A percentile compares a stretch with the other conserved stretches of the same genome.
Evolutionary conservation across 2,113 vertebrate genomes (phyloP).

Genomic region (Ifrita kowaldi): DNA sequence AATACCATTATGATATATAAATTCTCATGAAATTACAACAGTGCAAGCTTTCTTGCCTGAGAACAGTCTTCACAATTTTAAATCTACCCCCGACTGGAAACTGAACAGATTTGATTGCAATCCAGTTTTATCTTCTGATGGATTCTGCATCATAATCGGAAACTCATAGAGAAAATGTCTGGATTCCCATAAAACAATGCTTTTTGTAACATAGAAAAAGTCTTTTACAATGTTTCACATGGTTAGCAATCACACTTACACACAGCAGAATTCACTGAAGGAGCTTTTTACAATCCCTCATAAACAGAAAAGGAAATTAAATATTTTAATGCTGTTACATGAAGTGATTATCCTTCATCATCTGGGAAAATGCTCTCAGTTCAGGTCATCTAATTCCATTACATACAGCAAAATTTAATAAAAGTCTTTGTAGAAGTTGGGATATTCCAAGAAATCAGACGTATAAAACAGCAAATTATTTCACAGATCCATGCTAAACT

Average conservation of each 20-base stretch:
- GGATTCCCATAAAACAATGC: neutral
- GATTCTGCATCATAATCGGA: neutral
- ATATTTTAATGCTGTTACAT: neutral
- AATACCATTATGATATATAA: neutral
- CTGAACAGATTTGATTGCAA: neutral
- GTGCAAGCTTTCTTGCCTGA: neutral
- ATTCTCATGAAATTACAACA: neutral
- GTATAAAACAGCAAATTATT: neutral
- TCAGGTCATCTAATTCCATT: neutral
- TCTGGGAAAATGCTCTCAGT: neutral
- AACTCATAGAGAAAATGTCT: neutral
- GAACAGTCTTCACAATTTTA: neutral
- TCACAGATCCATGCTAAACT: neutral
- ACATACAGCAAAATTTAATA: neutral
- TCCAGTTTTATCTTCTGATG: neutral
- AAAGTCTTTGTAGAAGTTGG: neutral
- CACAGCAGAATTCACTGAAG: neutral
- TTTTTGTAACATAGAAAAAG: neutral
- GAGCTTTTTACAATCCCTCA: neutral
- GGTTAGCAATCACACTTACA: neutral
- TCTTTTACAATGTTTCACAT: neutral
- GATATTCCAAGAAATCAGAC: neutral
- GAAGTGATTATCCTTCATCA: neutral
- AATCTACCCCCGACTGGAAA: neutral
- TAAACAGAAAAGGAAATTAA: slow-evolving; percentile 22